A percentile compares a stretch with the other conserved stretches of the same genome.
phyloP scores from a whole-genome alignment of 2,888 invertebrate species.

The Cantharis nigra region DNA sequence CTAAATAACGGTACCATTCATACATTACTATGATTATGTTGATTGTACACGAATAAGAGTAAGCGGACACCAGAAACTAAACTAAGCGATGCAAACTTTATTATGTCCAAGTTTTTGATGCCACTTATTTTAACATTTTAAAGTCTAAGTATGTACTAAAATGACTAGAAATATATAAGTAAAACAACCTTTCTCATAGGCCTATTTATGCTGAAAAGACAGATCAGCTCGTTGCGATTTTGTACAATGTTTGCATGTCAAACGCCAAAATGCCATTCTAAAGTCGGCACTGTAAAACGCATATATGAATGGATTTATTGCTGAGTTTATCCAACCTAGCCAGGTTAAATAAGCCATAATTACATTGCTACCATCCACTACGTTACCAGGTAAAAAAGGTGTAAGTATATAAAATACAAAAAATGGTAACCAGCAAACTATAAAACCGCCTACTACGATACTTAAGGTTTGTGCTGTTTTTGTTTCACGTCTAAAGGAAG shows the following conservation, averaged over 20 bases:
- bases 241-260: slow-evolving; percentile 73
- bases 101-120: slow-evolving; percentile 14
- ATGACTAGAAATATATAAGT: slow-evolving; percentile 21
- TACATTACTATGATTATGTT: neutral
- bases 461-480: slow-evolving; percentile 88
- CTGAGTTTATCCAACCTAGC: slow-evolving; percentile 90
- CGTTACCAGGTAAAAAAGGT: slow-evolving; percentile 71
- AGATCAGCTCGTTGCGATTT: slow-evolving; percentile 50
- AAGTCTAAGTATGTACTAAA: slow-evolving; percentile 20
- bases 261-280: slow-evolving; percentile 82
- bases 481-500: slow-evolving; percentile 75
- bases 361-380: slow-evolving; percentile 56
- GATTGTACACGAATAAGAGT: neutral
- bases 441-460: slow-evolving; percentile 85
- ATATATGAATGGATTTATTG: slow-evolving; percentile 89
- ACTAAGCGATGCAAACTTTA: neutral
- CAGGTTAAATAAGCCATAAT: slow-evolving; percentile 80
- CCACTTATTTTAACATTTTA: slow-evolving; percentile 6
- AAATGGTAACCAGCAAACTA: slow-evolving; percentile 88
- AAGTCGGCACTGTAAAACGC: slow-evolving; percentile 89
- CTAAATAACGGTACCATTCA: neutral
- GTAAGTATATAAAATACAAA: slow-evolving; percentile 81
- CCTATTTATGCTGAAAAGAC: slow-evolving; percentile 52
- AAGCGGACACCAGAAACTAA: neutral
- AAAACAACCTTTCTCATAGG: slow-evolving; percentile 6